Evolutionary conservation across 2,888 invertebrate species (phyloP), one percentile per base, ranked within the genome.

Genomic region (Dichetophora obliterata): DNA sequence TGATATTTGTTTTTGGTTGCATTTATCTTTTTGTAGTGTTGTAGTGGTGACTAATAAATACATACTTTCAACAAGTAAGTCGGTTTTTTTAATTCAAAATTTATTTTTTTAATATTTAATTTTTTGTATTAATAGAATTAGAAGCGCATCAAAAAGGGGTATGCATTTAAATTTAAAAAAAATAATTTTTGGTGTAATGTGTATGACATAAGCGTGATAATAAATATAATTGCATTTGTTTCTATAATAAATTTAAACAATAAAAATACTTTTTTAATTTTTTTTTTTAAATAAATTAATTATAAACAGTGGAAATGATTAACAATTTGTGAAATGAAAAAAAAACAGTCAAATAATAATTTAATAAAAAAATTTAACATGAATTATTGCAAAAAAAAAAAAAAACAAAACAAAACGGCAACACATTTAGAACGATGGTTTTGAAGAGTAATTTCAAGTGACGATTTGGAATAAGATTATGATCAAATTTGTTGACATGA

Each of bases 131-230:
- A 34, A 43, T n/a, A 11, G 11, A 68, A 24, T 61, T 61, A 5
- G 27, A 27, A 61, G 24, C 43, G 43, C 43, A 43, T 43, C 16
- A 65, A 68, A 65, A 68, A 63, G 31, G 5, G 16, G 16, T 34
- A 63, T 34, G 27, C 8, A 14, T 63, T 66, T 4, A 66, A 66
- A 50, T 59, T 37, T 57, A n/a, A 9, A 19, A 54, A 54, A n/a
- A 65, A 78, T 80, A 77, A 82, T 78, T 74, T 70, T 82, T 82
- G 75, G 79, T 73, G 75, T 83, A 82, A 80, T 79, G 77, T 80
- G 76, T 75, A 74, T 78, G 48, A 78, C 61, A 76, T 65, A 75
- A 80, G 80, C 74, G 70, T 77, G 70, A 57, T 27, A 74, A 79
- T n/a, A 79, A 76, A 80, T 78, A 52, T 69, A 76, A 72, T 71